Percentiles rank a stretch among this genome's conserved stretches.
phyloP scores from a whole-genome alignment of 2,888 invertebrate species.

The Rhamnusium bicolor region DNA sequence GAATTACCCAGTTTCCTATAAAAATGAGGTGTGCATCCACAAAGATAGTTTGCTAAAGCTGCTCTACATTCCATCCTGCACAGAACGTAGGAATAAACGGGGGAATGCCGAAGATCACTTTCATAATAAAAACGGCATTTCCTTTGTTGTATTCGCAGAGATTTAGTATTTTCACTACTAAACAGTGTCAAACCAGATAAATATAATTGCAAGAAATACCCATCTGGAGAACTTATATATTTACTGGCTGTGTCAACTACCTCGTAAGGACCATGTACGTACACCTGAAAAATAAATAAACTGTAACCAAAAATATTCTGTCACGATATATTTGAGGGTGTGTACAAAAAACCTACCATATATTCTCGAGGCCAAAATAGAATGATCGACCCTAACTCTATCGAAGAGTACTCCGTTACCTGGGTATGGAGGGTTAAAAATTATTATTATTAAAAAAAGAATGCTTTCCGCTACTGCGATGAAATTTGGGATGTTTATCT shows the following conservation, averaged over 20 bases:
- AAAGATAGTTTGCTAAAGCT: conserved; percentile 75
- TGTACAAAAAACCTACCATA: no score
- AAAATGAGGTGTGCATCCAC: conserved; percentile 84
- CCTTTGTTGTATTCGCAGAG: conserved; percentile 77
- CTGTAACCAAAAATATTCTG: no score
- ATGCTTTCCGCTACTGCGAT: no score
- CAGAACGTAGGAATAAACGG: conserved; percentile 80
- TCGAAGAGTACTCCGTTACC: no score
- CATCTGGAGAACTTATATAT: conserved; percentile 61
- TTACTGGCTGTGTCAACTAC: conserved; percentile 78
- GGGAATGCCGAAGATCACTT: conserved; percentile 77
- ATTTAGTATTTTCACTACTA: conserved; percentile 63
- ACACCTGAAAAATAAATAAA: conserved; percentile 70
- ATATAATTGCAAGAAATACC: conserved; percentile 65
- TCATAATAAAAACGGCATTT: conserved; percentile 81
- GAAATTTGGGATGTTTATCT: no score
- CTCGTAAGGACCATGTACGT: conserved; percentile 79
- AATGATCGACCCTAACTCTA: no score
- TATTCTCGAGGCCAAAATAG: no score
- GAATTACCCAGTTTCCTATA: conserved; percentile 79
- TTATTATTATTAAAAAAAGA: no score
- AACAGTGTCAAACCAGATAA: conserved; percentile 65
- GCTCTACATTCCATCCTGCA: conserved; percentile 84
- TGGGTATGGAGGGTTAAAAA: no score
- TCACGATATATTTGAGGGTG: no score